phyloP scores from a whole-genome alignment of 2,888 invertebrate genomes.

The Scotopteryx bipunctaria region DNA sequence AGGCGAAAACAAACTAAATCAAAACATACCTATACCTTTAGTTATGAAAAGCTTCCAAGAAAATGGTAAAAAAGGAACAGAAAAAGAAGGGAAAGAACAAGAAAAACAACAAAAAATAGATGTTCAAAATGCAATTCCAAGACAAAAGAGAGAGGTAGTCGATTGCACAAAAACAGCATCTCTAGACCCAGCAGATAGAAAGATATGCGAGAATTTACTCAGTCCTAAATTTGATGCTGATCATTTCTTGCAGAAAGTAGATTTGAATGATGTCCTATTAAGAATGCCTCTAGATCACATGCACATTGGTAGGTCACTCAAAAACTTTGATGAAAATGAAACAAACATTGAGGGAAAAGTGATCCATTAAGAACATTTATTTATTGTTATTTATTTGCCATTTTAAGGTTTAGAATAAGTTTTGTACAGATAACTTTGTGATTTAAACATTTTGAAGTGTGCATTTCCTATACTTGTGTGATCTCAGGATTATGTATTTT shows the following conservation, averaged over 20 bases:
- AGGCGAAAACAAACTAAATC: conserved; percentile 38
- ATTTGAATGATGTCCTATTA: conserved; percentile 54
- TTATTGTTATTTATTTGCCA: conserved; percentile 29
- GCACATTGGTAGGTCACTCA: conserved; percentile 62
- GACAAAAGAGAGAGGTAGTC: conserved; percentile 66
- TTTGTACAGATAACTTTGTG: not conserved
- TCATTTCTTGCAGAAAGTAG: conserved; percentile 21
- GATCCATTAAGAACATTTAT: conserved; percentile 37
- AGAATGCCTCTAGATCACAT: conserved; percentile 53
- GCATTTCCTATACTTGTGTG: conserved; percentile 10
- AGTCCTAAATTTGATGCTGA: conserved; percentile 7
- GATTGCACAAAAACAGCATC: conserved; percentile 59
- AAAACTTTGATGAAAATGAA: conserved; percentile 55
- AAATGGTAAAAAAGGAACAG: conserved; percentile 23
- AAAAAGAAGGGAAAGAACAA: too few species aligned
- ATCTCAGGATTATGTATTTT: conserved; percentile 27
- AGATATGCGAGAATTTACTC: conserved; percentile 56
- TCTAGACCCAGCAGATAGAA: conserved; percentile 56
- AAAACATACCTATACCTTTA: conserved; percentile 58
- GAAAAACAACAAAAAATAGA: conserved; percentile 5
- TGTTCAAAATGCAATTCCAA: conserved; percentile 16
- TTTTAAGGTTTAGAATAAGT: not conserved
- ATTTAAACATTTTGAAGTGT: not conserved
- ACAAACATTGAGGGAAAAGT: conserved; percentile 37
- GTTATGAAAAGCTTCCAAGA: conserved; percentile 44